Conservation (phyloP, 2,113 vertebrate genomes). For the Alethe diademata region DNA sequence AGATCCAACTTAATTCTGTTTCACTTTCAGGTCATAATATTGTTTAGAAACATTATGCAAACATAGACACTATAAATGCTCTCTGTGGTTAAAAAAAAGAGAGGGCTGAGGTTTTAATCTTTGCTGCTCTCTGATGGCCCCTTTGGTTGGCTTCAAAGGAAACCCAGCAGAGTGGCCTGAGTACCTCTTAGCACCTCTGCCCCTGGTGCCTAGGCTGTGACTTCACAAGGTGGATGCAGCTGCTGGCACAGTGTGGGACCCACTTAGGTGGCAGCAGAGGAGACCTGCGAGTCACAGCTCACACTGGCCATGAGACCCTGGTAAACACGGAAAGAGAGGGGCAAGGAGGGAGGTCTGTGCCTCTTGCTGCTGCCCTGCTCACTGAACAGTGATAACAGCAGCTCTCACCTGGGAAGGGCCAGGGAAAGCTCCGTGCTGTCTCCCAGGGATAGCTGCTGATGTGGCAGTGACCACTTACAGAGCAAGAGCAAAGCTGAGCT, state of each 20-base stretch:
- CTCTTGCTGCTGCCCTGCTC: neutral
- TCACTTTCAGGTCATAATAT: slow-evolving; percentile 30
- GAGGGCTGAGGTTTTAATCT: neutral
- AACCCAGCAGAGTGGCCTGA: rapidly evolving
- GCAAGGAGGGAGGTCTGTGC: neutral
- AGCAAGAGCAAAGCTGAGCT: neutral
- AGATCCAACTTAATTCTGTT: slow-evolving; percentile 34
- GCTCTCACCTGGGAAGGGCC: neutral
- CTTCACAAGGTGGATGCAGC: neutral
- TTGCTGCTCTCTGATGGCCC: neutral
- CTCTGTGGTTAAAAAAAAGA: neutral
- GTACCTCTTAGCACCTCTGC: neutral
- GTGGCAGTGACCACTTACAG: neutral
- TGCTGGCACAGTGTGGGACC: rapidly evolving
- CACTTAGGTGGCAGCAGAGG: neutral
- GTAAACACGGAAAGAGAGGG: neutral
- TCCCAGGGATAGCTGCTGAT: neutral
- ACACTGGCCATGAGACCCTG: rapidly evolving
- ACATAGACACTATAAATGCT: neutral
- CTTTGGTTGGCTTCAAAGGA: neutral
- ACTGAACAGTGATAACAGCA: rapidly evolving
- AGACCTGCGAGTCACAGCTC: neutral
- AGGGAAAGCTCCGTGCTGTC: neutral
- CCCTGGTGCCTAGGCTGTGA: rapidly evolving
- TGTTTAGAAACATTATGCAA: slow-evolving; percentile 26